Conservation (phyloP, 1,140 invertebrate genomes). For the Liolophura sinensis region DNA sequence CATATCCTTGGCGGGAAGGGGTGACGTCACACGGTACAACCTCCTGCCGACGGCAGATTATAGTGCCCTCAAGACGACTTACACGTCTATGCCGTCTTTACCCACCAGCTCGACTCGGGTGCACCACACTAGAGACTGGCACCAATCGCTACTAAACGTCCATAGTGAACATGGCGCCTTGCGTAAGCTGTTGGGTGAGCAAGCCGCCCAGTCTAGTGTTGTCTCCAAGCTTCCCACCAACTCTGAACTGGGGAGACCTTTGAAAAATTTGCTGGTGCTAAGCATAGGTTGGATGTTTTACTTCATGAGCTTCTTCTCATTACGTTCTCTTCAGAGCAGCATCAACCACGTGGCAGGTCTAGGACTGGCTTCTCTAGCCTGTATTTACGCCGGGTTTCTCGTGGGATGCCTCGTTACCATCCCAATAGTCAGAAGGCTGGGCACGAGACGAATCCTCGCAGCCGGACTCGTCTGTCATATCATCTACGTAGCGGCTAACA, state of each 20-base stretch:
- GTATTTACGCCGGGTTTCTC: conserved; percentile 28
- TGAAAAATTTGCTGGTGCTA: conserved; percentile 31
- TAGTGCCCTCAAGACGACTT: too few species aligned
- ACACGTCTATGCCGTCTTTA: too few species aligned
- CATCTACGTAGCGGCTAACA: conserved; percentile 35
- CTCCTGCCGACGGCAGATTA: too few species aligned
- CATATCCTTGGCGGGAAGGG: too few species aligned
- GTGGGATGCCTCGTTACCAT: conserved; percentile 40
- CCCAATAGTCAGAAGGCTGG: conserved; percentile 36
- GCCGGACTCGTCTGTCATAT: conserved; percentile 22
- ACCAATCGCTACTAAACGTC: too few species aligned
- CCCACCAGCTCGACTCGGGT: too few species aligned
- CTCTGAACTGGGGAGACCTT: conserved; percentile 5
- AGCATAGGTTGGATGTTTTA: conserved; percentile 35
- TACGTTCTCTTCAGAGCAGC: conserved; percentile 51
- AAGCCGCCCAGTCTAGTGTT: too few species aligned
- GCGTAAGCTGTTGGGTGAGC: too few species aligned
- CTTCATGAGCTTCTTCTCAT: conserved; percentile 35
- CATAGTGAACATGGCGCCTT: too few species aligned
- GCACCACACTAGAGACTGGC: too few species aligned
- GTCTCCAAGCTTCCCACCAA: too few species aligned
- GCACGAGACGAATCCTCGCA: conserved; percentile 21
- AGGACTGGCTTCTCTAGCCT: conserved; percentile 36
- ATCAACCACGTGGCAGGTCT: conserved; percentile 38
- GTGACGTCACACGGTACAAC: too few species aligned